These are phyloP conservation scores for Brachyopa scutellaris DNA, from an alignment of 2,888 invertebrate genomes.

Conservation along the genomic window DNA sequence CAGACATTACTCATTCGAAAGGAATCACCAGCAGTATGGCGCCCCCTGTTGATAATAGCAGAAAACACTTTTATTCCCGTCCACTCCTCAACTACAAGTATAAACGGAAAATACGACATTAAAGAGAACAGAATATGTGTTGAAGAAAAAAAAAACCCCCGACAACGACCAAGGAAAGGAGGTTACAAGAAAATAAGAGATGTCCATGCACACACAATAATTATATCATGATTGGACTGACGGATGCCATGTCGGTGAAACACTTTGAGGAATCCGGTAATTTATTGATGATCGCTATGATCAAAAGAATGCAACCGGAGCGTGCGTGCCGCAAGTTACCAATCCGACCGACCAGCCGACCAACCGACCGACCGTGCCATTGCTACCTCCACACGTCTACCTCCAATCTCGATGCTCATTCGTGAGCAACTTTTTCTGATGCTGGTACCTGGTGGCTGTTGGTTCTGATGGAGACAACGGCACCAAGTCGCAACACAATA, in stretches of 20 bases:
- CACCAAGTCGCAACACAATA: conserved; percentile 65
- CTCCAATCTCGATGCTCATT: conserved; percentile 63
- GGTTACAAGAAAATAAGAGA: conserved; percentile 67
- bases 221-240: conserved; percentile 74
- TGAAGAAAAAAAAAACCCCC: conserved; percentile 4
- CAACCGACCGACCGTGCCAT: conserved; percentile 45
- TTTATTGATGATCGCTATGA: conserved; percentile 76
- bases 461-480: conserved; percentile 55
- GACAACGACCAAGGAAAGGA: conserved; percentile 49
- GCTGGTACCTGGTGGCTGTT: neutral
- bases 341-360: conserved; percentile 38
- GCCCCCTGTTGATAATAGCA: conserved; percentile 61
- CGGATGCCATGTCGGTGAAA: conserved; percentile 76
- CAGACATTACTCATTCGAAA: conserved; percentile 56
- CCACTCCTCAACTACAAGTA: too few species aligned
- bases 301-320: conserved; percentile 75
- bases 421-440: conserved; percentile 64
- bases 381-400: conserved; percentile 52
- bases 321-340: conserved; percentile 74
- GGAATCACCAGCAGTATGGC: conserved; percentile 53
- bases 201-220: conserved; percentile 73
- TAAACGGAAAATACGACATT: too few species aligned
- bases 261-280: conserved; percentile 77
- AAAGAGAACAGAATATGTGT: neutral
- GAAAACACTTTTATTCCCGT: conserved; percentile 54